A percentile compares a stretch with the other conserved stretches of the same genome.
Conservation (phyloP, 2,797 vertebrate species). For the Enteromius mattozi region DNA sequence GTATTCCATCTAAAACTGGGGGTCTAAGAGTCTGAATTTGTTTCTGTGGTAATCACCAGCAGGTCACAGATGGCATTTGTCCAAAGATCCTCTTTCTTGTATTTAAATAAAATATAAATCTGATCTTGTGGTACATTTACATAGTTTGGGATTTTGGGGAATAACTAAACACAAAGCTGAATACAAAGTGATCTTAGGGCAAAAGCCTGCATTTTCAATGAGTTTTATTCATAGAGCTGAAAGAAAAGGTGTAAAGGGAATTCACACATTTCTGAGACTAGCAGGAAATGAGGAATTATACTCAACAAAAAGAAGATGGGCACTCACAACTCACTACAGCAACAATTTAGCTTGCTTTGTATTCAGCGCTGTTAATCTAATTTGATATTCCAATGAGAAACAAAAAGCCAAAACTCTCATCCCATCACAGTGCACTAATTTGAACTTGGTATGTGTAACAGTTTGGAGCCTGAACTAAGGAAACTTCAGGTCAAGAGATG, state of each 20-base stretch:
- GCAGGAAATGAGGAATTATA: background rate
- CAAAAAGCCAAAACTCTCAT: background rate
- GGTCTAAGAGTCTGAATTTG: background rate
- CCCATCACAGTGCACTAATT: slow-evolving; percentile 8
- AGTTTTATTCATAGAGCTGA: background rate
- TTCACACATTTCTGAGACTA: background rate
- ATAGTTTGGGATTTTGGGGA: background rate
- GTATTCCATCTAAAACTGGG: background rate
- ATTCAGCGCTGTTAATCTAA: background rate
- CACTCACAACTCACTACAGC: background rate
- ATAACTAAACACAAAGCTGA: slow-evolving; percentile 11
- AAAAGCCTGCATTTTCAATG: slow-evolving; percentile 7
- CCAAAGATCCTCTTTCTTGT: background rate
- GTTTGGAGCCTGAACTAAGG: slow-evolving; percentile 35
- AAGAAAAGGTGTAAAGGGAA: background rate
- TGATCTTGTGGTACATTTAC: background rate
- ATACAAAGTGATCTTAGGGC: background rate
- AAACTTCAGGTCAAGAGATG: slow-evolving; percentile 53
- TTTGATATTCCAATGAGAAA: slow-evolving; percentile 39
- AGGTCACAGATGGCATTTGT: background rate
- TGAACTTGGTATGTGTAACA: slow-evolving; percentile 24
- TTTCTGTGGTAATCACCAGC: background rate
- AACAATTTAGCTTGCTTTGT: background rate
- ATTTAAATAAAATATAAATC: slow-evolving; percentile 1
- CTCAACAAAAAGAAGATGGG: slow-evolving; percentile 2